Conservation (phyloP, 2,888 invertebrate species). For the Glaucopsyche alexis region DNA sequence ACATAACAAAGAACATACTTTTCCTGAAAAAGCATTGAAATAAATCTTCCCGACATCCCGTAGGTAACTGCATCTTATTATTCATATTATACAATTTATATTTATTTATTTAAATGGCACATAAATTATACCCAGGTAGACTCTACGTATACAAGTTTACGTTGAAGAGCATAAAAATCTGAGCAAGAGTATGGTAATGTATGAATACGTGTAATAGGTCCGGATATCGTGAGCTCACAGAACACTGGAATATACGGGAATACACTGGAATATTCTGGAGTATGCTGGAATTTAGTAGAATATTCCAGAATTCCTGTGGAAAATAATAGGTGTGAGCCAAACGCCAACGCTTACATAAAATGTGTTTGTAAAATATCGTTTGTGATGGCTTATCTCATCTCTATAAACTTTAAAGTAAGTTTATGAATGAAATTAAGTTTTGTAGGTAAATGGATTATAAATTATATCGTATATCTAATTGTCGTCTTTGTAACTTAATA, state of each 20-base stretch:
- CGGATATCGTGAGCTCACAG: slow-evolving; percentile 1
- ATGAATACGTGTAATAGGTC: background rate
- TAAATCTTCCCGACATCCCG: background rate
- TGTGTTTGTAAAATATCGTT: background rate
- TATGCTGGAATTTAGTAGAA: background rate
- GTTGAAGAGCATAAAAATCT: background rate
- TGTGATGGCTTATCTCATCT: background rate
- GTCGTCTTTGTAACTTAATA: no score
- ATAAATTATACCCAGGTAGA: background rate
- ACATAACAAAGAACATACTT: no score
- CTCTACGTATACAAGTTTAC: background rate
- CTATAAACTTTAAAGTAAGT: background rate
- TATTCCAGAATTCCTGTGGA: background rate
- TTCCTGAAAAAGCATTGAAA: background rate
- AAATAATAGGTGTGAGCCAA: background rate
- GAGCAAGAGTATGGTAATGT: background rate
- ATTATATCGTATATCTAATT: no score
- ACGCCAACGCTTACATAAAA: background rate
- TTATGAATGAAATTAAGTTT: background rate
- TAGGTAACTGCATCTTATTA: slow-evolving; percentile 6
- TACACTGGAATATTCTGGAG: background rate
- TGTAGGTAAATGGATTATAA: no score
- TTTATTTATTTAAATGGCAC: slow-evolving; percentile 6
- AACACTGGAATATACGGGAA: background rate
- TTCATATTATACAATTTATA: slow-evolving; percentile 8